Percentiles rank a stretch among this genome's conserved stretches.
Evolutionary conservation across 1,140 invertebrate species (phyloP).

Genomic region (Caenorhabditis elegans): WBcel235 BX284603.4:13782501-13783000

Average conservation of each 20-base stretch:
- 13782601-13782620: not conserved
- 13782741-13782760: not conserved
- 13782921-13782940: not conserved
- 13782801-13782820: not conserved
- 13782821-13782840: not conserved
- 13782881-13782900: not conserved
- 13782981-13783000: too few species aligned
- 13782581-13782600: not conserved
- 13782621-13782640: not conserved
- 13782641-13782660: not conserved
- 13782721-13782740: not conserved
- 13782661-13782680: conserved; percentile 3
- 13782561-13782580: too few species aligned
- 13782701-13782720: not conserved
- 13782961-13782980: too few species aligned
- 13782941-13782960: not conserved
- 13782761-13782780: not conserved
- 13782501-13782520: too few species aligned
- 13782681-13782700: not conserved
- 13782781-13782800: not conserved
- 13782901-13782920: conserved; percentile 9
- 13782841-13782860: conserved; percentile 6
- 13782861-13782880: conserved; percentile 3
- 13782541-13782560: too few species aligned
- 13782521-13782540: too few species aligned